Percentiles rank a stretch among this genome's conserved stretches.
Conservation (phyloP, 2,113 vertebrate genomes). For the Paracyprichromis sp. region DNA sequence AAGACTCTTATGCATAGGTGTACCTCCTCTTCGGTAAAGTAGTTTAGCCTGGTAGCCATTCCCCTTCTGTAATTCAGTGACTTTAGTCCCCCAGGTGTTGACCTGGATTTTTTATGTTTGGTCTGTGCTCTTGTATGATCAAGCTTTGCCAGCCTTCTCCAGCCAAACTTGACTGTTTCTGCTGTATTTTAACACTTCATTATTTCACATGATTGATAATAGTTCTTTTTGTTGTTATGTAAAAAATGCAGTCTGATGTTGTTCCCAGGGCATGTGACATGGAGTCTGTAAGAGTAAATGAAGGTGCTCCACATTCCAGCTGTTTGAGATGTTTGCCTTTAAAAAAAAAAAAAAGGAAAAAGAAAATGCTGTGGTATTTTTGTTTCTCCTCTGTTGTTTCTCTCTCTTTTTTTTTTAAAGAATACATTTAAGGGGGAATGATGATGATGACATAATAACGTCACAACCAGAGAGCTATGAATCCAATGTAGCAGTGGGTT, state of each 20-base stretch:
- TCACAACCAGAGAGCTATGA: too few relatives aligned
- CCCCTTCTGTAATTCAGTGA: background rate
- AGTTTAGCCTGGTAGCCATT: background rate
- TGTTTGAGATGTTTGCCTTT: background rate
- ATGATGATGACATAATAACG: too few relatives aligned
- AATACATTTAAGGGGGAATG: too few relatives aligned
- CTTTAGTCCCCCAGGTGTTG: background rate
- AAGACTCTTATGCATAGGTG: background rate
- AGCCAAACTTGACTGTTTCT: background rate
- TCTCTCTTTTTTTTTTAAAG: background rate
- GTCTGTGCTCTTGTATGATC: background rate
- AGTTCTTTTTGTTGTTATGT: background rate
- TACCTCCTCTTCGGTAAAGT: background rate
- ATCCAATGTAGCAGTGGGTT: too few relatives aligned
- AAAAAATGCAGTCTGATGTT: background rate
- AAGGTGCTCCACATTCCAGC: constrained; percentile 25
- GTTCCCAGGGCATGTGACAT: background rate
- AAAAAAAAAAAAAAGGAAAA: fast-evolving
- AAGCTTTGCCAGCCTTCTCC: background rate
- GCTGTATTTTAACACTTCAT: background rate
- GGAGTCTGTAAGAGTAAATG: constrained; percentile 23
- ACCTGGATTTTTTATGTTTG: background rate
- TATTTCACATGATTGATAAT: background rate
- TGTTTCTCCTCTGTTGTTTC: background rate
- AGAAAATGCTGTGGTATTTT: background rate